Evolutionary conservation across 2,797 vertebrate species (phyloP).

Genomic region (Sebastes nivosus): DNA sequence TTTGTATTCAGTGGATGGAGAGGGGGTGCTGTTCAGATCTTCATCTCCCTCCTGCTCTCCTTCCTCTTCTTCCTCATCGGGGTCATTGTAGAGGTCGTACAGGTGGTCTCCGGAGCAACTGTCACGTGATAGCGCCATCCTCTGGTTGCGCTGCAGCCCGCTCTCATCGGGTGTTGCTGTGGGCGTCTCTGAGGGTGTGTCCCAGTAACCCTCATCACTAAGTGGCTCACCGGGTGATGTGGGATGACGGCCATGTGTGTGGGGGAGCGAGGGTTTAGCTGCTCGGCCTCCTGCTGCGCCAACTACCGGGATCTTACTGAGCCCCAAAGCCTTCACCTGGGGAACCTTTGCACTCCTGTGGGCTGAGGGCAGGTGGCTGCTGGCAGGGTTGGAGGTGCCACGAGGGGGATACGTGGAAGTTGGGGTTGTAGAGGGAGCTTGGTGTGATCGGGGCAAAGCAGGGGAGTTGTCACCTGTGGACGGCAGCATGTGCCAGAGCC

Average conservation of each 20-base stretch:
- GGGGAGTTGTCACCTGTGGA: conserved; percentile 86
- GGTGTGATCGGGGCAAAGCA: conserved; percentile 69
- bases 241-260: conserved; percentile 70
- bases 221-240: conserved; percentile 86
- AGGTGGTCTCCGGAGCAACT: conserved; percentile 94
- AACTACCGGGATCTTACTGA: conserved; percentile 87
- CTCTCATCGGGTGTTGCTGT: conserved; percentile 91
- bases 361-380: conserved; percentile 53
- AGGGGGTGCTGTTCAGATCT: conserved; percentile 75
- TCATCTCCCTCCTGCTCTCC: conserved; percentile 73
- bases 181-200: conserved; percentile 91
- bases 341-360: conserved; percentile 67
- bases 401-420: conserved; percentile 65
- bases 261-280: conserved; percentile 68
- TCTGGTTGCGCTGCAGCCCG: conserved; percentile 76
- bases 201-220: conserved; percentile 97
- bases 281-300: conserved; percentile 60
- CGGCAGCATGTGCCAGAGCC: conserved; percentile 96
- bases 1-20: conserved; percentile 85
- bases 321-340: conserved; percentile 84
- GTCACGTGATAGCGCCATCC: conserved; percentile 85
- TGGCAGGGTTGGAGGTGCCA: conserved; percentile 29
- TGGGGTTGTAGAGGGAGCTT: conserved; percentile 55
- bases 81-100: conserved; percentile 90
- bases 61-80: conserved; percentile 81